These are phyloP conservation scores for Encarsia formosa DNA, from an alignment of 2,888 invertebrate species.

Conservation along the genomic window DNA sequence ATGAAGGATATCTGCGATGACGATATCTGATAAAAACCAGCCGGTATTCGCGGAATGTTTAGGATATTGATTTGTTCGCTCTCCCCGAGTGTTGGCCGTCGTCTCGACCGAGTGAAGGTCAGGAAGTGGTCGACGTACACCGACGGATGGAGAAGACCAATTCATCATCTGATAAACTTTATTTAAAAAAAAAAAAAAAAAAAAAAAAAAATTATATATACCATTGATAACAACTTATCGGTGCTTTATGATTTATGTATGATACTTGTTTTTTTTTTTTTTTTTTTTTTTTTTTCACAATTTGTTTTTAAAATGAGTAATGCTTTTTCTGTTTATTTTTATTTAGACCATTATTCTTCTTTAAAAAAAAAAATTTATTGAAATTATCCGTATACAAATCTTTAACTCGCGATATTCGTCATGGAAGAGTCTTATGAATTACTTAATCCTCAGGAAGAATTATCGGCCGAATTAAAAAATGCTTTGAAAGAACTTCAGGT, in stretches of 20 bases:
- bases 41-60: constrained; percentile 24
- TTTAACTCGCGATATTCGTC: constrained; percentile 32
- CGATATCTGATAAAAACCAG: constrained; percentile 25
- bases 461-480: constrained; percentile 44
- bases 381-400: no score
- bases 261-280: no score
- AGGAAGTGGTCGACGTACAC: constrained; percentile 32
- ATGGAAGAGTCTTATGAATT: constrained; percentile 42
- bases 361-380: no score
- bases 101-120: constrained; percentile 31
- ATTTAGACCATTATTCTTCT: no score
- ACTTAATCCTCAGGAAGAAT: constrained; percentile 45
- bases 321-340: no score
- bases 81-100: constrained; percentile 22
- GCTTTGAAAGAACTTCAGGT: constrained; percentile 43
- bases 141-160: constrained; percentile 31
- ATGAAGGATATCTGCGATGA: constrained; percentile 22
- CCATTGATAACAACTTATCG: no score
- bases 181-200: no score
- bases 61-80: constrained; percentile 32
- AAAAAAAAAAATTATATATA: no score
- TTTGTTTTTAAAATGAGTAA: no score
- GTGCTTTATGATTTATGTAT: no score
- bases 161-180: no score
- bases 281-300: no score